A percentile compares a stretch with the other conserved stretches of the same genome.
Conservation (phyloP, 2,113 vertebrate species). For the Oncorhynchus mykiss region DNA sequence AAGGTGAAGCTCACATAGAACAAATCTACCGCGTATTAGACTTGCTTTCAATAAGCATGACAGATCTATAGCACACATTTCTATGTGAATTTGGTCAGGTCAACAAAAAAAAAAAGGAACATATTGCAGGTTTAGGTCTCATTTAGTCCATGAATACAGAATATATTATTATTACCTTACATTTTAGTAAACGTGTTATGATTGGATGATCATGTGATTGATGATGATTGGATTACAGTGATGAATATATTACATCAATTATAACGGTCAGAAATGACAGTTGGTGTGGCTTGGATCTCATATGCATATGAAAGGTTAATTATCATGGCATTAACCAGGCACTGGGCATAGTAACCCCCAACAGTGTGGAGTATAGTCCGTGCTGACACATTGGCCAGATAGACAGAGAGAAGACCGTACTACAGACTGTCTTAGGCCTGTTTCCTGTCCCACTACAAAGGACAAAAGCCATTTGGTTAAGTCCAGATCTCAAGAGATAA, state of each 20-base stretch:
- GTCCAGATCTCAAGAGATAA: slow-evolving; percentile 64
- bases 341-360: background rate
- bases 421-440: background rate
- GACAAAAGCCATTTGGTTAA: slow-evolving; percentile 32
- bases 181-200: no score
- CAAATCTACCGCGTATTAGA: no score
- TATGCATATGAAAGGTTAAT: background rate
- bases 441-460: background rate
- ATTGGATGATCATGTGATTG: background rate
- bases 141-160: background rate
- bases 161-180: background rate
- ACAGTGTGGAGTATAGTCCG: background rate
- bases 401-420: background rate
- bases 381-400: background rate
- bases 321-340: background rate
- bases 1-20: no score
- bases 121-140: no score
- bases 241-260: background rate
- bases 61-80: no score
- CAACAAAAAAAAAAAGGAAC: no score
- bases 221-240: no score
- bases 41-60: no score
- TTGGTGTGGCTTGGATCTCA: background rate
- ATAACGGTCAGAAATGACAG: background rate
- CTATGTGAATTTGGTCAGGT: no score